These are phyloP conservation scores for Philonicus albiceps DNA, from an alignment of 2,888 invertebrate genomes.

Conservation along the genomic window DNA sequence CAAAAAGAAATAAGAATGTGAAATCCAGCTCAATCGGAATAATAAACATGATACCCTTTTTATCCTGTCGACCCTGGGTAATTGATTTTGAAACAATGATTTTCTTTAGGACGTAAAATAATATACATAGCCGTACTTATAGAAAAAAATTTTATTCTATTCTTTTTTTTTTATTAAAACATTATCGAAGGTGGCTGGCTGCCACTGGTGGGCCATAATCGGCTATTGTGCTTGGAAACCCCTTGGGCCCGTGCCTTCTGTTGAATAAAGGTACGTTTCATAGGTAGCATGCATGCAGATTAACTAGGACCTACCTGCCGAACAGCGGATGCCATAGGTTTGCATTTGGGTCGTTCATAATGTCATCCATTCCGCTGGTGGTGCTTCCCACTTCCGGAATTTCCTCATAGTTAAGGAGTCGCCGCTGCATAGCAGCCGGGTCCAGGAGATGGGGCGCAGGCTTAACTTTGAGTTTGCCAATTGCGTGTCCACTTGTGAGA, in stretches of 20 bases:
- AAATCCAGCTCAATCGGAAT: background rate
- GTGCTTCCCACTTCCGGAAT: constrained; percentile 72
- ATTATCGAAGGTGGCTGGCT: background rate
- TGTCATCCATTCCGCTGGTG: constrained; percentile 68
- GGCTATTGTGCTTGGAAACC: background rate
- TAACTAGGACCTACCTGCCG: constrained; percentile 74
- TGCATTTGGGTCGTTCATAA: constrained; percentile 68
- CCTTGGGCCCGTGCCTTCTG: background rate
- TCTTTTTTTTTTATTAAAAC: background rate
- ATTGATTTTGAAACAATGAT: background rate
- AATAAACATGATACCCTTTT: background rate
- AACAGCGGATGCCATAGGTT: constrained; percentile 87
- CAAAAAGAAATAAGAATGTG: background rate
- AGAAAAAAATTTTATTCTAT: background rate
- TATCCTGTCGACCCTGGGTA: background rate
- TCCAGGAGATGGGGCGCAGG: constrained; percentile 67
- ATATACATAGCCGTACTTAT: background rate
- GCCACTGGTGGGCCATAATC: background rate
- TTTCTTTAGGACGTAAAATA: background rate
- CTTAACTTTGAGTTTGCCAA: constrained; percentile 67
- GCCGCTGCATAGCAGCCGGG: constrained; percentile 64
- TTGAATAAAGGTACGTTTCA: background rate
- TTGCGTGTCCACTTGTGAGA: constrained; percentile 48
- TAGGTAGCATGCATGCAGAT: background rate
- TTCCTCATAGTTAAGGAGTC: constrained; percentile 64